phyloP scores from a whole-genome alignment of 2,797 vertebrate species.

The Mycteria americana region DNA sequence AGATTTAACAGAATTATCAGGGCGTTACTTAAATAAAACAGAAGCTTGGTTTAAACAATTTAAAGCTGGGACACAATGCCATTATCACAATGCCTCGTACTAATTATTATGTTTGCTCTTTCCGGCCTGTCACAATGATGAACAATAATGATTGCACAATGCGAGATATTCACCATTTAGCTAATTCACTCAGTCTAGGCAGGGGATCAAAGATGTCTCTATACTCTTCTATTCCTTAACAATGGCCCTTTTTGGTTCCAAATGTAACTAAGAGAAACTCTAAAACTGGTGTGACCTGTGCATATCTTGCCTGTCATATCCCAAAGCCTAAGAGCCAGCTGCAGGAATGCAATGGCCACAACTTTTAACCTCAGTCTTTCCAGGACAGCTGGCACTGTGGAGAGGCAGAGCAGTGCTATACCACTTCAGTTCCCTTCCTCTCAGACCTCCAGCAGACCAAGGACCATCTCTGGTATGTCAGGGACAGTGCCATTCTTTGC shows the following conservation, averaged over 20 bases:
- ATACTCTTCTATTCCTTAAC: not conserved
- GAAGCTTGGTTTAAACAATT: not conserved
- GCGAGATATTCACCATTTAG: not conserved
- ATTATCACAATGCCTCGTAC: not conserved
- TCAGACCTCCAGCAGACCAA: not conserved
- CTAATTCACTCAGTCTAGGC: slow-evolving; percentile 28
- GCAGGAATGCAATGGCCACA: not conserved
- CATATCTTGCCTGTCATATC: not conserved
- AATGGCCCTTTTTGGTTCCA: not conserved
- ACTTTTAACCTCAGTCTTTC: not conserved
- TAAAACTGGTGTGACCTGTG: not conserved
- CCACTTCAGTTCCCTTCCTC: not conserved
- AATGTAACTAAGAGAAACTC: not conserved
- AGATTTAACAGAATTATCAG: slow-evolving; percentile 18
- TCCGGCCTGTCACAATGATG: slow-evolving; percentile 19
- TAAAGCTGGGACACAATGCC: slow-evolving; percentile 8
- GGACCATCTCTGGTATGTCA: not conserved
- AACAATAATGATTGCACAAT: not conserved
- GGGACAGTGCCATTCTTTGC: not conserved
- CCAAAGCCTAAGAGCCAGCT: not conserved
- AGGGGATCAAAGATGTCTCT: slow-evolving; percentile 24
- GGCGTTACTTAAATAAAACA: slow-evolving; percentile 28
- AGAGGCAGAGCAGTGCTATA: not conserved
- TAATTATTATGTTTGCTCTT: slow-evolving; percentile 54
- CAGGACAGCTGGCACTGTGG: not conserved